Conservation (phyloP, 2,113 vertebrate genomes). For the Dermatemys mawii region DNA sequence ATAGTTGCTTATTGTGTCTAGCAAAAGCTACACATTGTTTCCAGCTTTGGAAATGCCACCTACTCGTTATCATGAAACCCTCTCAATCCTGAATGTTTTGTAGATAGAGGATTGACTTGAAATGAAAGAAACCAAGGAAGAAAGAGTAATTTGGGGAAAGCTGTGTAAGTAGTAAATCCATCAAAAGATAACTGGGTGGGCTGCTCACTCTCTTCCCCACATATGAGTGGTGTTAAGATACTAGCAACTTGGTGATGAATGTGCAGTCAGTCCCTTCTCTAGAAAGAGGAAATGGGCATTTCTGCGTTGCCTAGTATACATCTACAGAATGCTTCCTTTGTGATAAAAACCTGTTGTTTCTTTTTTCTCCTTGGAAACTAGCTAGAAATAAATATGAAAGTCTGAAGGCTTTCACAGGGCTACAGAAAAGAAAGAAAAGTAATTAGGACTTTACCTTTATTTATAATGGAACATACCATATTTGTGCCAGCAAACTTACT, state of each 20-base stretch:
- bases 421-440: background rate
- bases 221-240: slow-evolving; percentile 44
- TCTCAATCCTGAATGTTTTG: background rate
- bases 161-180: background rate
- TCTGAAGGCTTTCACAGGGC: background rate
- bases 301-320: slow-evolving; percentile 6
- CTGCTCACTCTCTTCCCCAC: slow-evolving; percentile 7
- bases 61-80: background rate
- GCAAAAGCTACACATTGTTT: background rate
- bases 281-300: slow-evolving; percentile 67
- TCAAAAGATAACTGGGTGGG: background rate
- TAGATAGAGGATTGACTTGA: background rate
- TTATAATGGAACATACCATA: background rate
- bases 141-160: background rate
- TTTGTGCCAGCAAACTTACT: background rate
- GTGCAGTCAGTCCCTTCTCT: slow-evolving; percentile 32
- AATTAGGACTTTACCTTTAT: background rate
- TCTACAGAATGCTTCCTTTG: slow-evolving; percentile 18
- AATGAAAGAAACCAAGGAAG: background rate
- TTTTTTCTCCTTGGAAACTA: background rate
- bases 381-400: background rate
- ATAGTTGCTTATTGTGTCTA: background rate
- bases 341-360: background rate
- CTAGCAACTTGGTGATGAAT: background rate
- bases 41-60: background rate